Evolutionary conservation across 1,140 invertebrate species (phyloP).

Genomic region (Drosophila lini): DNA sequence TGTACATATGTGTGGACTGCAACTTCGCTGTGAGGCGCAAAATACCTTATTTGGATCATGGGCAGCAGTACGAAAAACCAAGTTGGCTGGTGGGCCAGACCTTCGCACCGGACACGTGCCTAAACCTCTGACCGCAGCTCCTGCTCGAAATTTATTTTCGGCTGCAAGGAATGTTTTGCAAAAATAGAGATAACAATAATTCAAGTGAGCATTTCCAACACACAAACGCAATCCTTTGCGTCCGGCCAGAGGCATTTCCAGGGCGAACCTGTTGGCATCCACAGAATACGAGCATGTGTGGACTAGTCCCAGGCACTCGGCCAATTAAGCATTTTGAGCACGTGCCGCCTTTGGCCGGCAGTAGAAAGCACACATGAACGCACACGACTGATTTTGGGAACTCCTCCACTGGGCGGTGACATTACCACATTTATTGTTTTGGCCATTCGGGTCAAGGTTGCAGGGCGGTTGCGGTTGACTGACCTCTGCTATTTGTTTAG

Average conservation of each 20-base stretch:
- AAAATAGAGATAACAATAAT: constrained; percentile 46
- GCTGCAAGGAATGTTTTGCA: constrained; percentile 7
- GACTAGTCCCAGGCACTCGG: constrained; percentile 33
- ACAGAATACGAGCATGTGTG: constrained; percentile 4
- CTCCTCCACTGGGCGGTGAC: constrained; percentile 37
- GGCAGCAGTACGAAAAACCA: background rate
- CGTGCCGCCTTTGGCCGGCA: constrained; percentile 58
- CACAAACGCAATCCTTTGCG: constrained; percentile 12
- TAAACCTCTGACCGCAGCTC: background rate
- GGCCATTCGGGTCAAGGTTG: constrained; percentile 60
- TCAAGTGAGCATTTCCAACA: constrained; percentile 22
- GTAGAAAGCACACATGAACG: constrained; percentile 37
- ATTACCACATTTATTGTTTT: constrained; percentile 42
- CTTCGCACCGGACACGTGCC: background rate
- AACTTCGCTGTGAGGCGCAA: constrained; percentile 29
- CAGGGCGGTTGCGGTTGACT: constrained; percentile 23
- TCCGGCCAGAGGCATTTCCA: constrained; percentile 14
- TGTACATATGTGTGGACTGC: constrained; percentile 32
- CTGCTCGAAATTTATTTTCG: constrained; percentile 7
- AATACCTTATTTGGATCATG: constrained; percentile 19
- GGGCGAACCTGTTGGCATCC: constrained; percentile 33
- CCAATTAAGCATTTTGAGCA: constrained; percentile 71
- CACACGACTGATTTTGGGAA: constrained; percentile 21
- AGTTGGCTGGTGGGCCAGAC: constrained; percentile 1
- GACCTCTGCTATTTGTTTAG: constrained; percentile 27